A percentile compares a stretch with the other conserved stretches of the same genome.
These are phyloP conservation scores for Lethrus apterus DNA, from an alignment of 1,140 invertebrate genomes.

Conservation along the genomic window DNA sequence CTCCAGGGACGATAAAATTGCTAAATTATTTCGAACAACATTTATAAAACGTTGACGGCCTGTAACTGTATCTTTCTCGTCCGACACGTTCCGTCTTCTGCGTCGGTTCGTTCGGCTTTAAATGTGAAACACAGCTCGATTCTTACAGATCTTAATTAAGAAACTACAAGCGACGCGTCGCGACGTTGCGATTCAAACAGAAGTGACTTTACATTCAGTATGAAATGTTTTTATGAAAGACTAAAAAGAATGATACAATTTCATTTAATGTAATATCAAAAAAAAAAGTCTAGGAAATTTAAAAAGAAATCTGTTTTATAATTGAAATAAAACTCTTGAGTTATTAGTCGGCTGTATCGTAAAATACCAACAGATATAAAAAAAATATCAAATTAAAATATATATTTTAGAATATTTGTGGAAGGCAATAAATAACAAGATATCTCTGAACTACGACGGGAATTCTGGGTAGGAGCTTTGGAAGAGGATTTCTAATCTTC, in stretches of 20 bases:
- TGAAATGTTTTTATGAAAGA: no score
- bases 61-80: not conserved
- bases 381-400: not conserved
- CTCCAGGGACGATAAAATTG: slow-evolving; percentile 10
- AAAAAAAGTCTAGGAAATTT: no score
- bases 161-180: not conserved
- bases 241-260: no score
- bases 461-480: slow-evolving; percentile 5
- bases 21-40: slow-evolving; percentile 9
- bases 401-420: slow-evolving; percentile 1
- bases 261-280: no score
- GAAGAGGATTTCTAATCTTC: slow-evolving; percentile 6
- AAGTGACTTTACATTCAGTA: no score
- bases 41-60: slow-evolving; percentile 8
- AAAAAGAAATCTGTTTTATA: not conserved
- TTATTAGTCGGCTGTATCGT: not conserved
- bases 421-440: slow-evolving; percentile 8
- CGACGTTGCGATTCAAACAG: not conserved
- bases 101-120: no score
- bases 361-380: not conserved
- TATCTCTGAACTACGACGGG: slow-evolving; percentile 5
- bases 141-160: no score
- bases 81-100: not conserved
- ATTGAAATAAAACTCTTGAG: not conserved
- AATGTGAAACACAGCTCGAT: no score